These are phyloP conservation scores for Simalia tracyae DNA, from an alignment of 2,797 vertebrate genomes.

Conservation along the genomic window DNA sequence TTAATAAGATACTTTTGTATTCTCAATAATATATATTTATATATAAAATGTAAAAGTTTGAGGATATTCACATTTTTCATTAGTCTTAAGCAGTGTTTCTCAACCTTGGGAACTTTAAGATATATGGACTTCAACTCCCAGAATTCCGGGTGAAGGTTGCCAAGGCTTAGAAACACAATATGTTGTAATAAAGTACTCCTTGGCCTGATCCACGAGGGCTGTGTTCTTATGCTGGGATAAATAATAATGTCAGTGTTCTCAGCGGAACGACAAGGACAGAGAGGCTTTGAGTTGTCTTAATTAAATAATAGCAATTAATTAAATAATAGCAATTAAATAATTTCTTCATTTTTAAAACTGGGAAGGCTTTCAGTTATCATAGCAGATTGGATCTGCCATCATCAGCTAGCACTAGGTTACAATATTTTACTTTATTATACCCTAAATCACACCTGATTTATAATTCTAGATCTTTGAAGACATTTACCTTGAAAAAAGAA, in stretches of 20 bases:
- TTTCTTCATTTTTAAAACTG: neutral
- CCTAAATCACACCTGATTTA: constrained; percentile 21
- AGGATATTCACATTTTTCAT: neutral
- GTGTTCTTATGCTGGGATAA: too few relatives aligned
- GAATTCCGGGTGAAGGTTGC: too few relatives aligned
- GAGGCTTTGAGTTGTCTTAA: neutral
- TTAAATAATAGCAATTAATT: neutral
- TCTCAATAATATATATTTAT: neutral
- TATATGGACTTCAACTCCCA: too few relatives aligned
- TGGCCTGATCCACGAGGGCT: too few relatives aligned
- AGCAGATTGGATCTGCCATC: neutral
- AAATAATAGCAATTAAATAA: too few relatives aligned
- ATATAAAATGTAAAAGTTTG: too few relatives aligned
- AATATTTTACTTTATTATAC: neutral
- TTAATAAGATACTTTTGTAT: neutral
- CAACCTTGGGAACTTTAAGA: too few relatives aligned
- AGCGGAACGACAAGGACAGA: neutral
- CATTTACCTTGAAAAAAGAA: constrained; percentile 15
- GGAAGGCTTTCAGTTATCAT: neutral
- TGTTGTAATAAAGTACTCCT: too few relatives aligned
- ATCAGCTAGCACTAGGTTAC: neutral
- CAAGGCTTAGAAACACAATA: too few relatives aligned
- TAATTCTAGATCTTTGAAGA: constrained; percentile 76
- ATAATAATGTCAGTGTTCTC: neutral
- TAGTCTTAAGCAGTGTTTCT: too few relatives aligned